Evolutionary conservation across 2,888 invertebrate genomes (phyloP).

Genomic region (Encarsia formosa): DNA sequence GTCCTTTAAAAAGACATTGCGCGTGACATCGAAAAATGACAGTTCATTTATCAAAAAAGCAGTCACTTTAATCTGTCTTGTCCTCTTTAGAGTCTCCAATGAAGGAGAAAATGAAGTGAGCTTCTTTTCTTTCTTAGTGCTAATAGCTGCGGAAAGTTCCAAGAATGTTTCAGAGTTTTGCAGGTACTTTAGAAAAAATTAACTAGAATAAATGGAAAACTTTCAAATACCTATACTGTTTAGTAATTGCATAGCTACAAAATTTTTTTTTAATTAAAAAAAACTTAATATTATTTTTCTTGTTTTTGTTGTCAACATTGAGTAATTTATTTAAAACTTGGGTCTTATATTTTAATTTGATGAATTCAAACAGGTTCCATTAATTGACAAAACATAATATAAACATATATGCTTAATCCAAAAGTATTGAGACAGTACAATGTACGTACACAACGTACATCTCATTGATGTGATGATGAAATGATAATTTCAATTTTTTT

Average conservation of each 20-base stretch:
- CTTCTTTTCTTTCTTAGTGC: conserved; percentile 3
- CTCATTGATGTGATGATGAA: no score
- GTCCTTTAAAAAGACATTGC: no score
- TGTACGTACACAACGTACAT: no score
- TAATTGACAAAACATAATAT: no score
- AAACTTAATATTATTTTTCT: no score
- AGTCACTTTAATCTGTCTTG: conserved; percentile 15
- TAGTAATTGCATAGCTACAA: neutral
- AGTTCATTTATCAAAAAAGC: conserved; percentile 13
- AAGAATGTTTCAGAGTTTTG: neutral
- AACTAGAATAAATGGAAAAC: neutral
- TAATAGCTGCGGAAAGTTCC: neutral
- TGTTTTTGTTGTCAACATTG: no score
- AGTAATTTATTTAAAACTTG: no score
- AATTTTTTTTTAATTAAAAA: neutral
- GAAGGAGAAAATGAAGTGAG: conserved; percentile 10
- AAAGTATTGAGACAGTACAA: no score
- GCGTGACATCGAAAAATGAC: conserved; percentile 10
- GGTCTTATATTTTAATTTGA: no score
- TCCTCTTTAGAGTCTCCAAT: conserved; percentile 5
- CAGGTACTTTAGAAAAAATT: neutral
- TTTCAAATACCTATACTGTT: neutral
- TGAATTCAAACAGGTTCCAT: no score
- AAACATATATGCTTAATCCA: no score
- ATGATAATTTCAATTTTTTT: no score